Conservation (phyloP, 2,113 vertebrate genomes). For the Hemibagrus wyckioides region DNA sequence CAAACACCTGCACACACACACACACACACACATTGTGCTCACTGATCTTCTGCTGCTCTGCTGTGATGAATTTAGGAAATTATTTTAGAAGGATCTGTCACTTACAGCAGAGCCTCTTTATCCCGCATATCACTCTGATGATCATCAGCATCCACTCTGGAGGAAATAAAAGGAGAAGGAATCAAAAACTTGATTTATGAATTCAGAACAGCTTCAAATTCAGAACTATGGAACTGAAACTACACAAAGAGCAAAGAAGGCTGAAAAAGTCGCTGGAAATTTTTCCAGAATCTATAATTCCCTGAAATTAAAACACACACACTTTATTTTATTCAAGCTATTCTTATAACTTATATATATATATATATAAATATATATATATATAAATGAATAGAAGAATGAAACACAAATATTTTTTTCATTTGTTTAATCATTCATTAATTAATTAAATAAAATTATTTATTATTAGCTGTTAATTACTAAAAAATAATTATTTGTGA, state of each 20-base stretch:
- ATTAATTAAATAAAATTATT: no score
- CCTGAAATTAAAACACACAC: background rate
- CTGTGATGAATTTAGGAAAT: background rate
- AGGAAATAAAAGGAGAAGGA: background rate
- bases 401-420: no score
- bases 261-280: background rate
- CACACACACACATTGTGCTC: background rate
- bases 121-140: conserved; percentile 76
- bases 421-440: no score
- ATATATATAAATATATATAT: no score
- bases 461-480: no score
- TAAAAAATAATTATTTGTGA: no score
- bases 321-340: no score
- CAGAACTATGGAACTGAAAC: background rate
- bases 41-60: background rate
- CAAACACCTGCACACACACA: conserved; percentile 79
- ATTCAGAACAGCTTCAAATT: background rate
- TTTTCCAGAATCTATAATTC: background rate
- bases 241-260: background rate
- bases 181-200: background rate
- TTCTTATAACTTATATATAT: no score
- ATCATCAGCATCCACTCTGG: conserved; percentile 77
- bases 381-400: no score
- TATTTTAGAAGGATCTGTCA: conserved; percentile 39
- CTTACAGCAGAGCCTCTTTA: conserved; percentile 93